Evolutionary conservation across 2,888 invertebrate genomes (phyloP).

Genomic region (Dynastes maya): DNA sequence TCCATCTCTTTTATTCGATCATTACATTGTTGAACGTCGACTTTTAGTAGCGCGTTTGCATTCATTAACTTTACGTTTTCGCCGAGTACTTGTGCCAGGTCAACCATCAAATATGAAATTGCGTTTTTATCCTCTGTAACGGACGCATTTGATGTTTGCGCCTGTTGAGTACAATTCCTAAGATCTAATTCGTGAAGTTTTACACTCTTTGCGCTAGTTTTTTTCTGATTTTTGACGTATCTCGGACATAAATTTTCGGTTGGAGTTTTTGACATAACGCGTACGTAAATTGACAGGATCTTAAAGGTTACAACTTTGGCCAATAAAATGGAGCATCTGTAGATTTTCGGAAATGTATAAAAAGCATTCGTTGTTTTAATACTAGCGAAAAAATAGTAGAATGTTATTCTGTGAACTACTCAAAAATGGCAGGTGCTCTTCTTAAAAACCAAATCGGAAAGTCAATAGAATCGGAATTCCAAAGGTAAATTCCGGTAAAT

Average conservation of each 20-base stretch:
- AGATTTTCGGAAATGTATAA: too few species aligned
- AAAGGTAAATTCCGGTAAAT: too few species aligned
- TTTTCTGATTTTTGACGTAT: slow-evolving; percentile 33
- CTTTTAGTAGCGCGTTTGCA: slow-evolving; percentile 34
- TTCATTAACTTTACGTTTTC: slow-evolving; percentile 48
- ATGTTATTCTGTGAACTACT: too few species aligned
- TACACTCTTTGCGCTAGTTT: not conserved
- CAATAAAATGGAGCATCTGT: too few species aligned
- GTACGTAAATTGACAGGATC: not conserved
- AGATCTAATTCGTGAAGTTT: not conserved
- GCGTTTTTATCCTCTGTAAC: slow-evolving; percentile 16
- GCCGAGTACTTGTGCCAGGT: slow-evolving; percentile 32
- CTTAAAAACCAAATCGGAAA: too few species aligned
- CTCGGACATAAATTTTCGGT: slow-evolving; percentile 30
- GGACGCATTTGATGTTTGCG: too few species aligned
- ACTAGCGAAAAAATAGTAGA: too few species aligned
- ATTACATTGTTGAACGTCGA: slow-evolving; percentile 41
- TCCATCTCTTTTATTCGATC: slow-evolving; percentile 39
- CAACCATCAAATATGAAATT: slow-evolving; percentile 43
- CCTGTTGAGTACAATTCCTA: not conserved
- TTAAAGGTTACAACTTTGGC: too few species aligned
- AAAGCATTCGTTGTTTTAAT: too few species aligned
- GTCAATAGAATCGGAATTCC: too few species aligned
- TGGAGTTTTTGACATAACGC: slow-evolving; percentile 26
- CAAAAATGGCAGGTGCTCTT: too few species aligned